Evolutionary conservation across 2,113 vertebrate genomes (phyloP).

Genomic region (Brevimyrus niger): DNA sequence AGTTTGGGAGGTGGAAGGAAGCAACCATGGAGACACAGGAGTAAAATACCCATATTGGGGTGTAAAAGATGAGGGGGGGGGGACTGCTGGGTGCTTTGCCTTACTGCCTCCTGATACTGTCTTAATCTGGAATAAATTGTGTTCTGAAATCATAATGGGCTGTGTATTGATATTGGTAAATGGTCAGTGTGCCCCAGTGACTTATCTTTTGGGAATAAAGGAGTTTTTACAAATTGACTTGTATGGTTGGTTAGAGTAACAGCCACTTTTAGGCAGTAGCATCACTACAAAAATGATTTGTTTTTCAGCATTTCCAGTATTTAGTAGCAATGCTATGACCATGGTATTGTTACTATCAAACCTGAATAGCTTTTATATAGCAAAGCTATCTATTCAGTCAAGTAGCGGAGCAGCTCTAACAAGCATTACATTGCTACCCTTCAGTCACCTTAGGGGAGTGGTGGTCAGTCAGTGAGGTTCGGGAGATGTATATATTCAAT

Average conservation of each 20-base stretch:
- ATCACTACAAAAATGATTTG: not conserved
- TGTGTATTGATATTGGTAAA: not conserved
- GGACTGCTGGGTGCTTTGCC: not conserved
- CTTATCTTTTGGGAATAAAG: not conserved
- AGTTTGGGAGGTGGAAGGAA: not conserved
- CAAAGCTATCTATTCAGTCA: no score
- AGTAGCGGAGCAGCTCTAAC: no score
- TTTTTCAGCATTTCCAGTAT: not conserved
- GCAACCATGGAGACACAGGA: not conserved
- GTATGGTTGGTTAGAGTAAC: not conserved
- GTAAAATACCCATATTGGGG: constrained; percentile 56
- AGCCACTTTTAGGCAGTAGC: not conserved
- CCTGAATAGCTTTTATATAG: no score
- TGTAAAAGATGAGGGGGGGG: not conserved
- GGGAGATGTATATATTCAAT: no score
- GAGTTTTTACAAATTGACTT: not conserved
- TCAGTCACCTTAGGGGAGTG: no score
- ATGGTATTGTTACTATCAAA: not conserved
- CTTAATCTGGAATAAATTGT: not conserved
- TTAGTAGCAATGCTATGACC: no score
- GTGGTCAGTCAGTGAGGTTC: no score
- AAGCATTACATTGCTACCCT: no score
- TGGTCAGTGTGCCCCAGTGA: not conserved
- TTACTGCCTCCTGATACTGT: not conserved
- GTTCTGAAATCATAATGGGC: not conserved